Conservation (phyloP, 2,888 invertebrate genomes). For the Nysson spinosus region DNA sequence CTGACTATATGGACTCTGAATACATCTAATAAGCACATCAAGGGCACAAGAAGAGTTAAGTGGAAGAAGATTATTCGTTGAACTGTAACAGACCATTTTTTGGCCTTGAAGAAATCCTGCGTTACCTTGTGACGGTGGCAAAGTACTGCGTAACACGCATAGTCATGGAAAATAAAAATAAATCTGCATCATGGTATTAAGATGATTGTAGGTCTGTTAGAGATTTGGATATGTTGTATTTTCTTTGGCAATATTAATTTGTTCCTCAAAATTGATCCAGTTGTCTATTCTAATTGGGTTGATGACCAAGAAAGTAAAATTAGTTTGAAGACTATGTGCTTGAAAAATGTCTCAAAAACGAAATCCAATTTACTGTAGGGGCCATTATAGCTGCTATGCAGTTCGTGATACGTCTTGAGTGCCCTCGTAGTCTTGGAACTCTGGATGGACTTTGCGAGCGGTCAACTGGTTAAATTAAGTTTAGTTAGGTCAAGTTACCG, state of each 20-base stretch:
- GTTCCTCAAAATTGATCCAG: too few relatives aligned
- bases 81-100: slow-evolving; percentile 30
- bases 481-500: not conserved
- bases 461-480: slow-evolving; percentile 42
- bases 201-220: too few relatives aligned
- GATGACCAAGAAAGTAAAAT: too few relatives aligned
- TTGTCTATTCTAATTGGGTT: too few relatives aligned
- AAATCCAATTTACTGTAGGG: slow-evolving; percentile 39
- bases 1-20: too few relatives aligned
- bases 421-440: slow-evolving; percentile 18
- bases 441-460: slow-evolving; percentile 11
- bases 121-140: slow-evolving; percentile 36
- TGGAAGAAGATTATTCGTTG: slow-evolving; percentile 33
- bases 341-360: not conserved
- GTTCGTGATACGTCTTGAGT: slow-evolving; percentile 16
- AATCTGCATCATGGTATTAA: not conserved
- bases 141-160: not conserved
- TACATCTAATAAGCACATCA: slow-evolving; percentile 3
- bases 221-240: too few relatives aligned
- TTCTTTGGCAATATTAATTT: too few relatives aligned
- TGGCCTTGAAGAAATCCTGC: slow-evolving; percentile 47
- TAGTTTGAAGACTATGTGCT: too few relatives aligned
- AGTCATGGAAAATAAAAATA: not conserved
- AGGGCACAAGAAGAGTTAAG: slow-evolving; percentile 33
- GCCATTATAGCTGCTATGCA: too few relatives aligned